phyloP scores from a whole-genome alignment of 35 echinoderm and acorn worm species.

The Diadema setosum region DNA sequence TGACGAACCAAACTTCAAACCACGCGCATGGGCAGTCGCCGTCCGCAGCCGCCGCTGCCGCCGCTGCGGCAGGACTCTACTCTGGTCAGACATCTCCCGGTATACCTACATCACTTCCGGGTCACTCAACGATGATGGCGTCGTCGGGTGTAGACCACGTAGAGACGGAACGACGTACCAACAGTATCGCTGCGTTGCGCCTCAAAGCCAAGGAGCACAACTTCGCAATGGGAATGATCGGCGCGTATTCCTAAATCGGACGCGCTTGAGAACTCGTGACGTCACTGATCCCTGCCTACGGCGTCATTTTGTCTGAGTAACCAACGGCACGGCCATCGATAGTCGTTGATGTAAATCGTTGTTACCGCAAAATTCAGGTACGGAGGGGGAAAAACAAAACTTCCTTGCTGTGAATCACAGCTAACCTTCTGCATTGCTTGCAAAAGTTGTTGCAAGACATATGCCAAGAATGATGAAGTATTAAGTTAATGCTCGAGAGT shows the following conservation, averaged over 20 bases:
- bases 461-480: no score
- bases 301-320: no score
- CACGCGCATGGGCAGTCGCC: conserved; percentile 44
- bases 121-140: not conserved
- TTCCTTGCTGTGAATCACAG: no score
- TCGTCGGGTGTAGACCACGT: conserved; percentile 14
- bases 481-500: no score
- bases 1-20: conserved; percentile 37
- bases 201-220: conserved; percentile 97
- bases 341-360: no score
- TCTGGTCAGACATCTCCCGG: not conserved
- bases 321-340: no score
- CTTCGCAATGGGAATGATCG: conserved; percentile 87
- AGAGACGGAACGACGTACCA: conserved; percentile 74
- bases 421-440: no score
- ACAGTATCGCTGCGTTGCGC: conserved; percentile 87
- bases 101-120: conserved; percentile 20
- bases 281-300: not conserved
- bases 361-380: no score
- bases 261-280: no score
- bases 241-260: conserved; percentile 68
- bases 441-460: no score
- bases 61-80: not conserved
- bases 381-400: no score
- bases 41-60: conserved; percentile 7